A percentile compares a stretch with the other conserved stretches of the same genome.
Evolutionary conservation across 2,888 invertebrate genomes (phyloP).

Genomic region (Exocentrus adspersus): DNA sequence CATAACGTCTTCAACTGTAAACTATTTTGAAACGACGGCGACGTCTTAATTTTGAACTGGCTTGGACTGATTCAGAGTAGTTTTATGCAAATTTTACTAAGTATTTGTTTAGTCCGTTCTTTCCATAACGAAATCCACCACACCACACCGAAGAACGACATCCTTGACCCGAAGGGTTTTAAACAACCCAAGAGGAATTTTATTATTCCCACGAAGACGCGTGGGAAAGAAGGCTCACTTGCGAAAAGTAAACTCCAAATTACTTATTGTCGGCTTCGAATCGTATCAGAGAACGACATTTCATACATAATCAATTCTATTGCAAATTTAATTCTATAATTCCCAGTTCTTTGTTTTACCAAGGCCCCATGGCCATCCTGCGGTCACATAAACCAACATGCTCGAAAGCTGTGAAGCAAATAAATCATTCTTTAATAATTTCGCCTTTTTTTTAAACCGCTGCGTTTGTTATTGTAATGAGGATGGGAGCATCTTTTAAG

Average conservation of each 20-base stretch:
- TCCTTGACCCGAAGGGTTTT: constrained; percentile 9
- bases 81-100: too few relatives aligned
- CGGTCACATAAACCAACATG: constrained; percentile 24
- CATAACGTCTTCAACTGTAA: too few relatives aligned
- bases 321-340: constrained; percentile 14
- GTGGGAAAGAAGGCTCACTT: constrained; percentile 31
- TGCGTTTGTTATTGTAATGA: not conserved
- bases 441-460: not conserved
- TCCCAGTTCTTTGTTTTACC: constrained; percentile 17
- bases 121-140: not conserved
- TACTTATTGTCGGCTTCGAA: constrained; percentile 4
- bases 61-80: too few relatives aligned
- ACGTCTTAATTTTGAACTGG: too few relatives aligned
- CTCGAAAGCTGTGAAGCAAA: constrained; percentile 26
- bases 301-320: constrained; percentile 5
- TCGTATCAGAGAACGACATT: constrained; percentile 9
- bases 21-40: too few relatives aligned
- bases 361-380: constrained; percentile 23
- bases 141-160: not conserved
- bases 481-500: not conserved
- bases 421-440: constrained; percentile 4
- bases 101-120: too few relatives aligned
- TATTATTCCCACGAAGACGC: constrained; percentile 23
- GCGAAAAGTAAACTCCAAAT: constrained; percentile 11
- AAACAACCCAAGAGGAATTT: constrained; percentile 5